Base-by-base conservation (phyloP, 2,888 invertebrate genomes). In the Nomada ruficornis region DNA sequence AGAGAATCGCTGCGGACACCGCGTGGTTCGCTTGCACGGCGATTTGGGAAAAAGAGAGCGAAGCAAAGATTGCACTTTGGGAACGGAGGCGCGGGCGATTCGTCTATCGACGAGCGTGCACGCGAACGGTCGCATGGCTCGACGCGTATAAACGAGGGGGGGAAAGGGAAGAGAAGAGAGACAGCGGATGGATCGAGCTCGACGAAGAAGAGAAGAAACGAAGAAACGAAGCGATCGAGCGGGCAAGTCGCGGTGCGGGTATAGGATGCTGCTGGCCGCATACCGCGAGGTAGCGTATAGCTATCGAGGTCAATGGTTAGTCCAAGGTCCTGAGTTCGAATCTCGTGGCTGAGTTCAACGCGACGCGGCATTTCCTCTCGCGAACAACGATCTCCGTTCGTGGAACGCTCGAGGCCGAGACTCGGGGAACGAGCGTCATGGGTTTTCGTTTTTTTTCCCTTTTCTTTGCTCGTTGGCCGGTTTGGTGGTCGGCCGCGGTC, bases 231-330 rank as follows among this genome's bases (percentile, higher is more conserved):
- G 11, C 15, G 60, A 15, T 60, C 84, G 54, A 67, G 67, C 65
- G 69, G 68, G 47, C 67, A 55, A 83, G 68, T 42, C 74, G 54
- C 63, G 60, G 65, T 36, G 60, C 52, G 68, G 74, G 80, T 71
- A 77, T 89, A 90, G 90, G 90, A 90, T 88, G 89, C 90, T 89
- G 60, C 54, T 89, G 88, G 86, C 88, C 89, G 90, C 88, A 89
- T 90, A 88, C 89, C 86, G 88, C 82, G 86, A 88, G 86, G 84
- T 88, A 86, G 83, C 78, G 91, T 91, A 92, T 92, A 92, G 91
- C 91, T 91, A 93, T 93, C 91, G 93, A 93, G 93, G 93, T 93
- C 93, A 93, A 93, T 93, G 93, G 92, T 93, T 93, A 92, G 92
- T 92, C 93, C 93, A 93, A 93, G 93, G 93, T 92, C 93, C 93